Evolutionary conservation across 2,113 vertebrate genomes (phyloP).

Genomic region (Neogale vison): DNA sequence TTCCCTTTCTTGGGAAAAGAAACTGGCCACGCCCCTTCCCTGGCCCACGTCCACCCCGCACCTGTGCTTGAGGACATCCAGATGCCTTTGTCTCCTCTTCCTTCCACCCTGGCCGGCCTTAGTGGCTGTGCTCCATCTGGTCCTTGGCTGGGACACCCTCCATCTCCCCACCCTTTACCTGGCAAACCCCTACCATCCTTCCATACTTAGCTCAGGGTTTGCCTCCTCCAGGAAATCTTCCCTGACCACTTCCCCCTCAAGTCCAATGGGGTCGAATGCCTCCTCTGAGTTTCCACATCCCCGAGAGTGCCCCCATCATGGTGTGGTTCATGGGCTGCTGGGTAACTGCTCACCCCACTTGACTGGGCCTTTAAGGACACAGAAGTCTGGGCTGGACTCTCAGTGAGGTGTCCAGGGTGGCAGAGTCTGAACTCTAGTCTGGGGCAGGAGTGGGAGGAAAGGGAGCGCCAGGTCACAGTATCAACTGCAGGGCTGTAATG

Average conservation of each 20-base stretch:
- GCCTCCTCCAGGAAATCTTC: neutral
- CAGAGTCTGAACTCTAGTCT: neutral
- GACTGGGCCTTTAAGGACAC: neutral
- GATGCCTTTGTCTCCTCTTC: neutral
- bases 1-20: neutral
- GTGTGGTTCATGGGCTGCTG: neutral
- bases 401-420: neutral
- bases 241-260: neutral
- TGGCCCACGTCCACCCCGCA: accelerated
- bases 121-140: neutral
- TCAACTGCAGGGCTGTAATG: neutral
- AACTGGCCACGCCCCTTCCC: accelerated
- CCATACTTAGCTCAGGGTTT: neutral
- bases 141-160: neutral
- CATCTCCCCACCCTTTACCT: too few relatives aligned
- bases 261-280: neutral
- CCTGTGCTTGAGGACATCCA: neutral
- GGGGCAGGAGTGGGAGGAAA: neutral
- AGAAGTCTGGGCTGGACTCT: neutral
- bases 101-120: neutral
- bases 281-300: neutral
- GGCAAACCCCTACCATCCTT: neutral
- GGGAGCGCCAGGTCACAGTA: accelerated
- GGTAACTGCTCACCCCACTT: neutral
- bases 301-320: neutral